A percentile compares a stretch with the other conserved stretches of the same genome.
phyloP scores from a whole-genome alignment of 2,888 invertebrate species.

The Pyralis farinalis region DNA sequence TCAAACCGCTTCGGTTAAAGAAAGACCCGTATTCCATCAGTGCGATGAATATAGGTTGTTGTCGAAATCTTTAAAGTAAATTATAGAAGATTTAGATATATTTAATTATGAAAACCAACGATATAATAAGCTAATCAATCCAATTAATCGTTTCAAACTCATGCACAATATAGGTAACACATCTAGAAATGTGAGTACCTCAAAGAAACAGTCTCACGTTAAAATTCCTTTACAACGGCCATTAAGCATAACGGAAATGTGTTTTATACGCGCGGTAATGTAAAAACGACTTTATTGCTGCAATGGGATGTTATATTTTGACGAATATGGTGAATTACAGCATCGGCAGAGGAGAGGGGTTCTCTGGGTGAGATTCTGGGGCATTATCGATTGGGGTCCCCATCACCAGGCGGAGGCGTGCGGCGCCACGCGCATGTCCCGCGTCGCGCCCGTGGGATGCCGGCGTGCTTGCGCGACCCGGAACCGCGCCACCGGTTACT shows the following conservation, averaged over 20 bases:
- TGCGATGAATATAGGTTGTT: too few relatives aligned
- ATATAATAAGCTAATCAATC: background rate
- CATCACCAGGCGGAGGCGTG: conserved; percentile 58
- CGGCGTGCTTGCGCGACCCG: conserved; percentile 14
- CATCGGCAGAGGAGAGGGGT: conserved; percentile 58
- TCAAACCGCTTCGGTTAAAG: too few relatives aligned
- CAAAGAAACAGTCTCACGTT: conserved; percentile 49
- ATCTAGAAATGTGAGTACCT: conserved; percentile 37
- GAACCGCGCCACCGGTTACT: conserved; percentile 1
- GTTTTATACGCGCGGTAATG: conserved; percentile 49
- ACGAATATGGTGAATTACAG: conserved; percentile 53
- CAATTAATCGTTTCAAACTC: background rate
- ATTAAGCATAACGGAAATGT: conserved; percentile 61
- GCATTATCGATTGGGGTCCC: conserved; percentile 70
- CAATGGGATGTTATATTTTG: conserved; percentile 72
- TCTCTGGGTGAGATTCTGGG: conserved; percentile 60
- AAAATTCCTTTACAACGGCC: conserved; percentile 65
- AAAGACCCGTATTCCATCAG: too few relatives aligned
- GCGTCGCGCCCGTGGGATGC: conserved; percentile 22
- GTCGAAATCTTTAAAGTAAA: too few relatives aligned
- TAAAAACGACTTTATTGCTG: conserved; percentile 72
- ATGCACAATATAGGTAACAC: background rate
- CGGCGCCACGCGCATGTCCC: conserved; percentile 57
- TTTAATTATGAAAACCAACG: too few relatives aligned
- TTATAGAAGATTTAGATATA: too few relatives aligned